Base-by-base conservation (phyloP, 2,797 vertebrate species). In the Rhinichthys osculus region DNA sequence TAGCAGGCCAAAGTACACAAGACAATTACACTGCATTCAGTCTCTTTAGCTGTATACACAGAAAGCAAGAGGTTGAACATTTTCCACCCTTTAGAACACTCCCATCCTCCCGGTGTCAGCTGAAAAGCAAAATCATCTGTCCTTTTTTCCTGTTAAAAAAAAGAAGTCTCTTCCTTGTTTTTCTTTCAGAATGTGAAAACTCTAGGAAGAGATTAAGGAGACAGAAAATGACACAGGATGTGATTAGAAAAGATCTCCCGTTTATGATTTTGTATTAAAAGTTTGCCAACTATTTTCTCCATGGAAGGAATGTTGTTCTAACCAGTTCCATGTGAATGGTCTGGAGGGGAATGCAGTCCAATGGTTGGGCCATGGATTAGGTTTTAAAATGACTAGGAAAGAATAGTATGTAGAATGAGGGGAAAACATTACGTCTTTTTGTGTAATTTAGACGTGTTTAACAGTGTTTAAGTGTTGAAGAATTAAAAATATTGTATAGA, bases 261-360 rank as follows among this genome's bases (percentile, higher is more conserved):
- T 95, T 95, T 95, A 94, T 93, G 94, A 95, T 94, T 95, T 94
- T 94, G 92, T 93, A 94, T 94, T 94, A 93, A 93, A 94, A 92
- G 91, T 92, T 86, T 94, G 94, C 94, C 94, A 96, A 93, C 95
- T 94, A 95, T 94, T 95, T 94, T 93, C 93, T 95, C 90, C 90
- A 93, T 95, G 94, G 95, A 96, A 96, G 93, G 95, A 95, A 96
- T 96, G 94, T 94, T 93, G 92, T 94, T 88, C 92, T 95, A 95
- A 96, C 94, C 94, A 95, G 93, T 94, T 96, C 95, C 95, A 96
- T 95, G 95, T 95, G 95, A 96, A 95, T 92, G 93, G 93, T 95
- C 95, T 94, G 88, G 85, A 91, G 83, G 89, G 91, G 94, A 94
- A 94, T 93, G 90, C 93, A 92, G 90, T 90, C 89, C 91, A 90